Evolutionary conservation across 2,797 vertebrate genomes (phyloP), one percentile per base, ranked within the genome.

Genomic region (Neosilurus mollespiculum): DNA sequence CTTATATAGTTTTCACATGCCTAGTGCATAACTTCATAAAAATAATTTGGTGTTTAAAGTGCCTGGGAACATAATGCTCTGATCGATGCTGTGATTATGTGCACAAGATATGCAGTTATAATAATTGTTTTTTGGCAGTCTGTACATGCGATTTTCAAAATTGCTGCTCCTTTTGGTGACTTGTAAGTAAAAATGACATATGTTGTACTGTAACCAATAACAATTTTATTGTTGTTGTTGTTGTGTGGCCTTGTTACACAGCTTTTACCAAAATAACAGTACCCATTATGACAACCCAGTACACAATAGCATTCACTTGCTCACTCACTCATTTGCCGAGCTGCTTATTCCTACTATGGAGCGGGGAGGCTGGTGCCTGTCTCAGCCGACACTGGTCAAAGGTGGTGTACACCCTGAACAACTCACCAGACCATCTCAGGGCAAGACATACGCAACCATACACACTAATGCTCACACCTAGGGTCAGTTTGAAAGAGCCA

Each of bases 11-110:
- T 78, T 59, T 34, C 58, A 61, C 34, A 37, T 43, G 20, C 76
- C 77, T 66, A 80, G 26, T 80, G 56, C 22, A 67, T 81, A 66
- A 64, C 79, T 65, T 83, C 66, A 81, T 20, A 66, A 69, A 80
- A 43, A 58, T 73, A 66, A 34, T 51, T 51, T 30, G 37, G n/a
- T 78, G 37, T 64, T 62, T 61, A 77, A 78, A 78, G 14, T 49
- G n/a, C 9, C 14, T 16, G 34, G 34, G 43, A 53, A 26, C 7
- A 4, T 51, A 26, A 65, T 79, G 30, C 77, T 65, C 61, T 79
- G 62, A 79, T 64, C 12, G 14, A 66, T 79, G 61, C 51, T 51
- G 37, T 65, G 61, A 65, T 79, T 53, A 65, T 9, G 24, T 15
- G 77, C 24, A 30, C 43, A 77, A 49, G 58, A 24, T 77, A 62